Evolutionary conservation across 2,888 invertebrate genomes (phyloP), one percentile per base, ranked within the genome.

Genomic region (Hoplodrina ambigua): DNA sequence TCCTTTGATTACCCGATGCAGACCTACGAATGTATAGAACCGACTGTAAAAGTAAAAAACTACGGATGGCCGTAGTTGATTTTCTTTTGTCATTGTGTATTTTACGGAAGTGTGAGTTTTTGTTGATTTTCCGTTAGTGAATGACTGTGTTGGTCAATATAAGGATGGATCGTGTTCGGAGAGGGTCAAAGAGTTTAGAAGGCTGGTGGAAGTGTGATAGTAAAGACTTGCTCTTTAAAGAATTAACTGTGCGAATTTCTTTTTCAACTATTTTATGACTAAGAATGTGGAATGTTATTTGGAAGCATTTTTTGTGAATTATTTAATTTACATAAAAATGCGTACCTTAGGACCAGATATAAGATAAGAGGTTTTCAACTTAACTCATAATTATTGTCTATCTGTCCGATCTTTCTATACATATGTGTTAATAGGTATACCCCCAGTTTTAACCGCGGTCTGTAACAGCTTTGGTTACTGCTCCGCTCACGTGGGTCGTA

Each of bases 11-110:
- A 56, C 5, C 55, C 30, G 25, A 25, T 2, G 19, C 49, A 78
- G 78, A 78, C 13, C 25, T 41, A 61, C 5, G 15, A 76, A 67
- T 11, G 53, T 1, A 54, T 76, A 80, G 80, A 78, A n/a, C 30
- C 2, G 59, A 25, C 10, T 46, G 7, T 19, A 30, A 53, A 62
- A 20, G 7, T 37, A 37, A 59, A 76, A 52, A 44, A 41, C 6
- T 10, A 8, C 1, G 11, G 10, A 37, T 7, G 8, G 1, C 2
- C 8, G n/a, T 53, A 7, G 20, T 46, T 1, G 19, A 25, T 46
- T 73, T 61, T 57, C 6, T 17, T 50, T 58, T 6, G 19, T 25
- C 44, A 37, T 78, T 44, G 41, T 41, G 41, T 20, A 25, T 19
- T 53, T 41, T 20, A 7, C n/a, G 49, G 20, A 52, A 60, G 44